Evolutionary conservation across 1,140 invertebrate species (phyloP).

Genomic region (Pentalonia nigronervosa): DNA sequence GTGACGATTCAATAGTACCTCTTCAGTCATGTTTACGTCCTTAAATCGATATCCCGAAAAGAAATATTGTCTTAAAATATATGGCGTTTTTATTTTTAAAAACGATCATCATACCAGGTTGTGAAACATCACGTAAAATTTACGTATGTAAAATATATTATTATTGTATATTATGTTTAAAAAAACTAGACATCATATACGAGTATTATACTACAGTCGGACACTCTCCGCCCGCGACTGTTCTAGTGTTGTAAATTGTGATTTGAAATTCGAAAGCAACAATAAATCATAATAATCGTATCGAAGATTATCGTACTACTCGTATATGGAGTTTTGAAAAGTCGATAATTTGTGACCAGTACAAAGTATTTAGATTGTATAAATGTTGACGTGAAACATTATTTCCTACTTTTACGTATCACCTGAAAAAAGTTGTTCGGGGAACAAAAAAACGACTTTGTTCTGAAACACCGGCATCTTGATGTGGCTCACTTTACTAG

Average conservation of each 20-base stretch:
- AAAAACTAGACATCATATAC: background rate
- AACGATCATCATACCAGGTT: background rate
- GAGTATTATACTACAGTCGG: background rate
- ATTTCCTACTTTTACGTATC: background rate
- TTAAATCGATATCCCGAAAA: too few relatives aligned
- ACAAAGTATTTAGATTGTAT: background rate
- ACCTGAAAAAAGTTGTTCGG: background rate
- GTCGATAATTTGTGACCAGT: background rate
- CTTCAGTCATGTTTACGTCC: too few relatives aligned
- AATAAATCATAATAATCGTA: background rate
- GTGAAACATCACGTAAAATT: background rate
- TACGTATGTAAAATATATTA: too few relatives aligned
- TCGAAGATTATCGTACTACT: background rate
- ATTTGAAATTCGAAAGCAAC: background rate
- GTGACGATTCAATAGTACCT: too few relatives aligned
- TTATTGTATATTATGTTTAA: background rate
- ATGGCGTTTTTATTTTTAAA: background rate
- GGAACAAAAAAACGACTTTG: background rate
- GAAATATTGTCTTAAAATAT: background rate
- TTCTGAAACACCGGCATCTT: background rate
- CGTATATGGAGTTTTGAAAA: background rate
- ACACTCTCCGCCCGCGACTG: background rate
- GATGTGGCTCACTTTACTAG: background rate
- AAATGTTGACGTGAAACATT: background rate
- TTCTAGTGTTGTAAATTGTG: background rate